These are phyloP conservation scores for Drosophila sechellia DNA, from an alignment of 1,140 invertebrate genomes.

Conservation along the genomic window DNA sequence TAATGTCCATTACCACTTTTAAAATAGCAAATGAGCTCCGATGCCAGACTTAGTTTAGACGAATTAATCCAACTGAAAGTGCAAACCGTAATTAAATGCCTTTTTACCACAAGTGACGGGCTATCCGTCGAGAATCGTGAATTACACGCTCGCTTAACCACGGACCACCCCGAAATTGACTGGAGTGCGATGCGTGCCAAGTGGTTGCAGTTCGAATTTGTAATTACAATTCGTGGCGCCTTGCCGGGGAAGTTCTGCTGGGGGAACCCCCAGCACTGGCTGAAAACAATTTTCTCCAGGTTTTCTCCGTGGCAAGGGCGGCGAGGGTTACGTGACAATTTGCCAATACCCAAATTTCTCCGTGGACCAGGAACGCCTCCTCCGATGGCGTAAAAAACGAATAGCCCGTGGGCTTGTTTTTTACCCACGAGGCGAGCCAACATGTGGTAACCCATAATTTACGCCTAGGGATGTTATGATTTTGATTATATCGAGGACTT, in stretches of 20 bases:
- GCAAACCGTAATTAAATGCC: constrained; percentile 72
- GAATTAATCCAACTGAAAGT: constrained; percentile 50
- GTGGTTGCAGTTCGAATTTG: constrained; percentile 77
- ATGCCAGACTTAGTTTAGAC: background rate
- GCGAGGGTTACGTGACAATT: constrained; percentile 77
- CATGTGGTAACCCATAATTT: constrained; percentile 82
- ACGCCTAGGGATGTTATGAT: constrained; percentile 75
- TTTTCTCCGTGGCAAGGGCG: constrained; percentile 53
- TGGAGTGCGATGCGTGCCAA: constrained; percentile 53
- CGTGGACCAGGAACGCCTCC: constrained; percentile 49
- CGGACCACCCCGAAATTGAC: constrained; percentile 64
- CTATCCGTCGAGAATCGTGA: constrained; percentile 67
- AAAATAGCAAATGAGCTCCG: background rate
- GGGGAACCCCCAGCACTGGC: constrained; percentile 45
- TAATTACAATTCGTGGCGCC: constrained; percentile 72
- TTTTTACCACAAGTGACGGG: constrained; percentile 51
- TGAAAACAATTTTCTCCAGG: constrained; percentile 64
- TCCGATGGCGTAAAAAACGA: constrained; percentile 57
- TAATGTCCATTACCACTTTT: background rate
- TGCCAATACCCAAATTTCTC: constrained; percentile 75
- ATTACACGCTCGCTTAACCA: constrained; percentile 81
- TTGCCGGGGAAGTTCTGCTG: constrained; percentile 18
- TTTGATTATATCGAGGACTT: constrained; percentile 49
- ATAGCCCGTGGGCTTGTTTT: constrained; percentile 54
- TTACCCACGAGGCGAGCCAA: constrained; percentile 65